A percentile compares a stretch with the other conserved stretches of the same genome.
Evolutionary conservation across 2,113 vertebrate species (phyloP).

Genomic region (Melospiza melodia): DNA sequence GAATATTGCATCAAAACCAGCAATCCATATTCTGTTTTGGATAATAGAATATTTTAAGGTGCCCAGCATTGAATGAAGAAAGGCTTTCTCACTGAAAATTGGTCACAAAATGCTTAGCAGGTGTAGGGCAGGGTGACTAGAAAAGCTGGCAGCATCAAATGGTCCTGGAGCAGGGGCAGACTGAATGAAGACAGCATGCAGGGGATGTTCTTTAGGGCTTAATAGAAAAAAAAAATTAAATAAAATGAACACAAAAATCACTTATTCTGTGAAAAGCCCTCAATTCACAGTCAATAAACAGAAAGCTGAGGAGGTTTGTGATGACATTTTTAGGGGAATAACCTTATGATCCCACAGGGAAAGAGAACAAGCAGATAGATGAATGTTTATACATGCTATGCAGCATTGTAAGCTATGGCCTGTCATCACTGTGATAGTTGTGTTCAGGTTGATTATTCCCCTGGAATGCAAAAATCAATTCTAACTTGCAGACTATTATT

Average conservation of each 20-base stretch:
- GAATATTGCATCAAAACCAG: neutral
- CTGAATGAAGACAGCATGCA: too few species aligned
- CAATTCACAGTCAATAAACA: neutral
- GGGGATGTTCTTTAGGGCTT: neutral
- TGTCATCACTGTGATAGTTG: neutral
- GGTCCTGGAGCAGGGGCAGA: neutral
- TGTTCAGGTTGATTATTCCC: conserved; percentile 8
- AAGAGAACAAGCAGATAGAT: neutral
- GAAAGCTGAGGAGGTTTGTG: neutral
- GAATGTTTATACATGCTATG: neutral
- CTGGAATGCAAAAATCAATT: conserved; percentile 35
- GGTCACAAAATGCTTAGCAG: neutral
- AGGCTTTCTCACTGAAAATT: neutral
- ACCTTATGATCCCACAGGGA: neutral
- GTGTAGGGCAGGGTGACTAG: neutral
- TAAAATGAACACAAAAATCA: neutral
- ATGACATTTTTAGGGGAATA: neutral
- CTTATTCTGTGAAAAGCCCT: neutral
- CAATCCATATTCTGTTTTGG: neutral
- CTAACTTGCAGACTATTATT: conserved; percentile 1
- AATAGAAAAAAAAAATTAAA: neutral
- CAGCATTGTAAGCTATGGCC: neutral
- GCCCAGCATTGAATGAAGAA: neutral
- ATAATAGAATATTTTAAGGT: neutral
- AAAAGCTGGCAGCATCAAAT: neutral